Percentiles rank a stretch among this genome's conserved stretches.
These are phyloP conservation scores for Laupala kohalensis DNA, from an alignment of 1,140 invertebrate species.

Conservation along the genomic window DNA sequence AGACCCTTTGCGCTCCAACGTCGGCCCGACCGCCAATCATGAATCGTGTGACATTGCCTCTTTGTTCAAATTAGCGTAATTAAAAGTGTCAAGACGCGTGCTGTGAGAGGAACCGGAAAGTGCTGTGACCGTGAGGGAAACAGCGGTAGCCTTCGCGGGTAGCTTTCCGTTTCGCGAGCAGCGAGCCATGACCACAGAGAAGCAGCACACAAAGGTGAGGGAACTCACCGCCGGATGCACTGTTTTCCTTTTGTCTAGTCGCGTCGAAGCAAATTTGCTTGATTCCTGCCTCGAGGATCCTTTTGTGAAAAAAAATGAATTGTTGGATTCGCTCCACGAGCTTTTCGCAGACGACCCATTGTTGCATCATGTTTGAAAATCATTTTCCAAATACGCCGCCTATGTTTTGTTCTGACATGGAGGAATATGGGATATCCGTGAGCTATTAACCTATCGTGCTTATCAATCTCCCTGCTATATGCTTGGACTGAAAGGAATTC, in stretches of 20 bases:
- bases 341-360: not conserved
- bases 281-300: not conserved
- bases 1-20: too few relatives aligned
- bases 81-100: not conserved
- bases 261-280: not conserved
- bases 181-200: not conserved
- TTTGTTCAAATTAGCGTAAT: not conserved
- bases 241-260: not conserved
- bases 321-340: not conserved
- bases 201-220: not conserved
- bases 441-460: too few relatives aligned
- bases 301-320: not conserved
- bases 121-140: not conserved
- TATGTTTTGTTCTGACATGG: too few relatives aligned
- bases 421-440: too few relatives aligned
- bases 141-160: not conserved
- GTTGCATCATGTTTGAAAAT: not conserved
- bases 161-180: not conserved
- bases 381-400: too few relatives aligned
- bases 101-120: not conserved
- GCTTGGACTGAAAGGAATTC: too few relatives aligned
- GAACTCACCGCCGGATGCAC: not conserved
- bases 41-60: not conserved
- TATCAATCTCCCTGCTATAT: too few relatives aligned
- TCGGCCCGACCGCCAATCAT: too few relatives aligned